These are phyloP conservation scores for Thamnaconus septentrionalis DNA, from an alignment of 2,113 vertebrate genomes.

Conservation along the genomic window DNA sequence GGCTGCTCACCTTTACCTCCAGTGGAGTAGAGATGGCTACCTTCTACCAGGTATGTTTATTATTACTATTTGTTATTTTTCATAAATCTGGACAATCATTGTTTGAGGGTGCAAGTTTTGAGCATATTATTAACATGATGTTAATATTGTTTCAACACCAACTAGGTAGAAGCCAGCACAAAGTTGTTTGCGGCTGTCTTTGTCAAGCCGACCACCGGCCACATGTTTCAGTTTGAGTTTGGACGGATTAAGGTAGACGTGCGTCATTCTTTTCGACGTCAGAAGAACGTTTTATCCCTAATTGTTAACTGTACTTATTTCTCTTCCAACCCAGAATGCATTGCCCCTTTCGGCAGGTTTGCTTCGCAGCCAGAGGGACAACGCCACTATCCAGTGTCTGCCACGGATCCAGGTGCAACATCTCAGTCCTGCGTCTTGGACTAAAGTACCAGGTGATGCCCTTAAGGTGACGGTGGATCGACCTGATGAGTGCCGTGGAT, in stretches of 20 bases:
- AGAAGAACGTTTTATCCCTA: too few relatives aligned
- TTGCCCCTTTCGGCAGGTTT: slow-evolving; percentile 92
- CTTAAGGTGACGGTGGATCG: slow-evolving; percentile 81
- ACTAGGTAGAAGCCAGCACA: slow-evolving; percentile 89
- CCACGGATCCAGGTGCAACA: slow-evolving; percentile 89
- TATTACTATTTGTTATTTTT: too few relatives aligned
- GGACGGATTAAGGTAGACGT: slow-evolving; percentile 86
- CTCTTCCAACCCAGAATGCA: slow-evolving; percentile 78
- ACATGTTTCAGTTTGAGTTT: slow-evolving; percentile 93
- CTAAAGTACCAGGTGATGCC: slow-evolving; percentile 83
- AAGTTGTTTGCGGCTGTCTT: slow-evolving; percentile 95
- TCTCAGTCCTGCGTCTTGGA: slow-evolving; percentile 84
- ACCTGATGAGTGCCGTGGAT: slow-evolving; percentile 85
- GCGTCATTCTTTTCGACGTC: neutral
- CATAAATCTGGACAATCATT: too few relatives aligned
- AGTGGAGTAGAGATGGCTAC: slow-evolving; percentile 90
- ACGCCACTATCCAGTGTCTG: slow-evolving; percentile 85
- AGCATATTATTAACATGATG: too few relatives aligned
- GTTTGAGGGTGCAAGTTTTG: too few relatives aligned
- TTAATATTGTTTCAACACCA: too few relatives aligned
- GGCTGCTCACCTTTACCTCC: slow-evolving; percentile 90
- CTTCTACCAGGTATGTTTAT: slow-evolving; percentile 82
- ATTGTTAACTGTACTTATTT: neutral
- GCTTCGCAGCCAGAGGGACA: slow-evolving; percentile 88
- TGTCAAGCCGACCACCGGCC: slow-evolving; percentile 88